A percentile compares a stretch with the other conserved stretches of the same genome.
Evolutionary conservation across 2,113 vertebrate genomes (phyloP).

Genomic region (Ameiurus melas): DNA sequence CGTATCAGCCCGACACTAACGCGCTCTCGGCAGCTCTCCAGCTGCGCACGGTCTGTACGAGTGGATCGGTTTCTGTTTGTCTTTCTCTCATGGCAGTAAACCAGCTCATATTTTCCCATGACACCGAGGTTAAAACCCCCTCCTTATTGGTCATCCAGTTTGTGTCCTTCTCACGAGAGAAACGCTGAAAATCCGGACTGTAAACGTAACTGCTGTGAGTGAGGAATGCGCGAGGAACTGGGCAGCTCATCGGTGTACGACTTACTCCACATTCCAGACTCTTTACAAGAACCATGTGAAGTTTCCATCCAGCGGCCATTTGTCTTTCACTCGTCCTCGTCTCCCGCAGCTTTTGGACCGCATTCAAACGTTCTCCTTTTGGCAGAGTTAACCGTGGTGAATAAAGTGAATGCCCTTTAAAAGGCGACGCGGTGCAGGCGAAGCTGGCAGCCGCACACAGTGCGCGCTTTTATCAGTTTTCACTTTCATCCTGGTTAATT

Average conservation of each 20-base stretch:
- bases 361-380: constrained; percentile 35
- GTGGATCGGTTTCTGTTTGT: constrained; percentile 1
- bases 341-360: constrained; percentile 49
- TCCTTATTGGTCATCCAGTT: neutral
- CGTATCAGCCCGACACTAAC: neutral
- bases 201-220: constrained; percentile 34
- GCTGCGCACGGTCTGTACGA: neutral
- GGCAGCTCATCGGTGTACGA: constrained; percentile 49
- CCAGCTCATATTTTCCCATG: neutral
- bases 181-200: neutral
- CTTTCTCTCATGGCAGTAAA: neutral
- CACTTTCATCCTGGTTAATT: constrained; percentile 13
- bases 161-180: constrained; percentile 22
- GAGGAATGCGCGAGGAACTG: constrained; percentile 24
- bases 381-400: constrained; percentile 42
- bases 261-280: constrained; percentile 56
- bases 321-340: constrained; percentile 55
- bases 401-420: constrained; percentile 42
- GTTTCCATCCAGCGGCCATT: constrained; percentile 61
- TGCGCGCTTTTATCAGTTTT: constrained; percentile 18
- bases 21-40: neutral
- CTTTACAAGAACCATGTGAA: constrained; percentile 48
- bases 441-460: neutral
- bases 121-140: constrained; percentile 5
- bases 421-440: constrained; percentile 23